Conservation (phyloP, 2,113 vertebrate genomes). For the Amblyornis subalaris region DNA sequence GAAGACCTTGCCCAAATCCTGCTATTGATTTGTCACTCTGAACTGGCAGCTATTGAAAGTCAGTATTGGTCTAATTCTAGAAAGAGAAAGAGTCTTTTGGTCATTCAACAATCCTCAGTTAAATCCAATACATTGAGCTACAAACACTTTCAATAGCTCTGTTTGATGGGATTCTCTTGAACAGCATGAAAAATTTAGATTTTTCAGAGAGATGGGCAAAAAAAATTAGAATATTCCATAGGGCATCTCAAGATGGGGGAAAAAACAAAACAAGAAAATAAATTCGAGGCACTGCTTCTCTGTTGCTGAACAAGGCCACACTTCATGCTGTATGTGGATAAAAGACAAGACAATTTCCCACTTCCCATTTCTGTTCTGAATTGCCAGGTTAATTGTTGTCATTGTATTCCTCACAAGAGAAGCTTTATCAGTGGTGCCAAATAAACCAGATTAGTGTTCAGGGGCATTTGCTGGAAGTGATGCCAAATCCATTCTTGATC, state of each 20-base stretch:
- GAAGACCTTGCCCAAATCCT: neutral
- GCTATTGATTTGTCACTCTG: neutral
- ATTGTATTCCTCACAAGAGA: conserved; percentile 55
- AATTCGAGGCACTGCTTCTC: neutral
- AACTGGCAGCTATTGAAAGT: neutral
- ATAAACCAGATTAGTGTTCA: conserved; percentile 61
- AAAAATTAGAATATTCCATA: neutral
- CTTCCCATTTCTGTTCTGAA: conserved; percentile 39
- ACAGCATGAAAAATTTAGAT: neutral
- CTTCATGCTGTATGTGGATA: neutral
- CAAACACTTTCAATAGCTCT: neutral
- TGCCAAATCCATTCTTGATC: conserved; percentile 69
- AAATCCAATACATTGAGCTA: neutral
- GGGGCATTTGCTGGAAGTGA: conserved; percentile 50
- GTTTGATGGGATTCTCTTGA: neutral
- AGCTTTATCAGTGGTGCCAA: conserved; percentile 55
- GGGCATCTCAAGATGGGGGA: neutral
- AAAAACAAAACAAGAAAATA: neutral
- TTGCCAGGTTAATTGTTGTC: conserved; percentile 63
- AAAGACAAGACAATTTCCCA: conserved; percentile 39
- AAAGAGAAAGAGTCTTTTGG: neutral
- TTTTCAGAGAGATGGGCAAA: neutral
- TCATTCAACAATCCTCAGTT: neutral
- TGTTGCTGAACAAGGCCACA: neutral
- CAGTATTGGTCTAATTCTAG: neutral